Base-by-base conservation (phyloP, 2,888 invertebrate species). In the Cantharis rustica region DNA sequence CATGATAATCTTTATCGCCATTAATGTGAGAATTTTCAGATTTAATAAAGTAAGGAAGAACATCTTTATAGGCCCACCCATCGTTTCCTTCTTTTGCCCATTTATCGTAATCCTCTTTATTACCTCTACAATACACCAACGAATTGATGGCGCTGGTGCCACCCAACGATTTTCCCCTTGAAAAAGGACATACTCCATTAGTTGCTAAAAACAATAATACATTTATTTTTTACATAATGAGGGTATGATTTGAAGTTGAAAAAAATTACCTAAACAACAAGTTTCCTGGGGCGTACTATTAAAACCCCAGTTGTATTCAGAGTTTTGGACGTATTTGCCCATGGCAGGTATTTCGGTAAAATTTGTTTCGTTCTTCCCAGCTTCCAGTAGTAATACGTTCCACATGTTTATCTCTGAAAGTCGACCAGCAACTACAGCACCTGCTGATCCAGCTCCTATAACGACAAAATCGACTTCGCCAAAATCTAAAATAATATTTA, bases 111-210 rank as follows among this genome's bases (percentile, higher is more conserved):
- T 96, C 96, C 0, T 93, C 89, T 71, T 91, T 90, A 86, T 95
- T 95, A 0, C 97, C 97, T 72, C 97, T 90, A 63, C 95, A 92
- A 86, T 97, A 96, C 0, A 96, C 90, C 95, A 96, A 95, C 4
- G 94, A 94, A 84, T 96, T 96, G 0, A 96, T 89, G 0, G 95
- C 94, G 17, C 95, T 94, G 5, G 94, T 94, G 0, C 96, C 96
- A 0, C 96, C 96, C 0, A 96, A 88, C 0, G 79, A 79, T 75
- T 82, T 81, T 17, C 83, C 84, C 79, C 93, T 89, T 0, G 94
- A 94, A 92, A 92, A 94, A 79, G 92, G 91, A 84, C 94, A 94
- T 9, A 72, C n/a, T 15, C 77, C 77, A 7, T 64, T 47, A n/a
- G 27, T 63, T 15, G 16, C 77, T 77, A 2, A 20, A 68, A 5